Conservation (phyloP, 2,888 invertebrate genomes). For the Mimachlamys varia region DNA sequence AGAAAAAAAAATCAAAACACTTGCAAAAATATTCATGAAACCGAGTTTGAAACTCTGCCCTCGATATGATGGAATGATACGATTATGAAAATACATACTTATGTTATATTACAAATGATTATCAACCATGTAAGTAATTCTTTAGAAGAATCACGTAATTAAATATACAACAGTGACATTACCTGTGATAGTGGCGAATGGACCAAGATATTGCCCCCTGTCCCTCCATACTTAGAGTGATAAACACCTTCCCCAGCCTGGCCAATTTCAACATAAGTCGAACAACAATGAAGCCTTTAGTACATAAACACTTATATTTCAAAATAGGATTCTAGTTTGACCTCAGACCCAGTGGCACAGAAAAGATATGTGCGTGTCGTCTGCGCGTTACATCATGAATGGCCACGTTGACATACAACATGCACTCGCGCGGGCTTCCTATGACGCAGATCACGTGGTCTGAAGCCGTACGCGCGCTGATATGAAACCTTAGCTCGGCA, state of each 20-base stretch:
- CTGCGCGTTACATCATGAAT: constrained; percentile 1
- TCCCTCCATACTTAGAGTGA: neutral
- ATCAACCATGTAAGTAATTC: no score
- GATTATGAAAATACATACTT: no score
- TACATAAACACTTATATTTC: neutral
- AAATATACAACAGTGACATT: neutral
- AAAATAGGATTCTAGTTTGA: neutral
- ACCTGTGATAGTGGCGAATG: neutral
- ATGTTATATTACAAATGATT: no score
- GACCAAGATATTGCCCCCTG: neutral
- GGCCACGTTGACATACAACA: neutral
- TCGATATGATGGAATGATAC: no score
- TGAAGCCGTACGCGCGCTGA: neutral
- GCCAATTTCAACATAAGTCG: neutral
- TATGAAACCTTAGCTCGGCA: neutral
- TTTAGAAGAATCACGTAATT: no score
- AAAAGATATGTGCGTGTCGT: neutral
- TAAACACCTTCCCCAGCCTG: neutral
- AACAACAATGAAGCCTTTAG: neutral
- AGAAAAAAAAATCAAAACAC: no score
- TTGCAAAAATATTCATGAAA: no score
- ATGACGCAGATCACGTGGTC: neutral
- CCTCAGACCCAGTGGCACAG: neutral
- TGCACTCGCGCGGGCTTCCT: neutral
- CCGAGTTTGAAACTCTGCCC: no score